Evolutionary conservation across 2,113 vertebrate species (phyloP).

Genomic region (Progne subis): DNA sequence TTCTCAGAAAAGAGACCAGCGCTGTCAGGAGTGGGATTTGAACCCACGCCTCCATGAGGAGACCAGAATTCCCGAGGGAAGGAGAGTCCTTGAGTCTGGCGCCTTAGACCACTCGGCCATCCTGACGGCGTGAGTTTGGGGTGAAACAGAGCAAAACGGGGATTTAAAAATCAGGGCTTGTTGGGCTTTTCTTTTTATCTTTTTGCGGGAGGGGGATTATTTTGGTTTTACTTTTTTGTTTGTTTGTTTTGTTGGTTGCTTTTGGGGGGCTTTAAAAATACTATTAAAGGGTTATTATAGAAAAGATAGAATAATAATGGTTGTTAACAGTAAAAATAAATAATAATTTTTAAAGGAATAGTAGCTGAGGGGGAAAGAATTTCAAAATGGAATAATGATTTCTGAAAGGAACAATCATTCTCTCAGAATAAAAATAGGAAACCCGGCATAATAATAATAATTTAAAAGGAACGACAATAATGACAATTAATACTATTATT

Average conservation of each 20-base stretch:
- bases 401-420: neutral
- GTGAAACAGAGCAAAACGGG: rapidly evolving
- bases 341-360: neutral
- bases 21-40: slow-evolving; percentile 27
- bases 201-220: rapidly evolving
- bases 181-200: no score
- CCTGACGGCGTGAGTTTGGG: rapidly evolving
- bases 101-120: slow-evolving; percentile 57
- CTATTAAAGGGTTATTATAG: no score
- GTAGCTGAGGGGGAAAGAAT: neutral
- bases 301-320: neutral
- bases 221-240: neutral
- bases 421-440: neutral
- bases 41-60: slow-evolving; percentile 23
- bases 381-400: neutral
- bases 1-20: rapidly evolving
- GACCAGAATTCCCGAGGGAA: neutral
- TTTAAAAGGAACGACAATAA: neutral
- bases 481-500: neutral
- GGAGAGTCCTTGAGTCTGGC: neutral
- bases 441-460: no score
- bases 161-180: rapidly evolving
- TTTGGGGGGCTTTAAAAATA: neutral
- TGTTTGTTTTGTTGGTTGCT: no score
- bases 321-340: neutral